Evolutionary conservation across 2,888 invertebrate genomes (phyloP).

Genomic region (Drosophila pseudotalamancana): DNA sequence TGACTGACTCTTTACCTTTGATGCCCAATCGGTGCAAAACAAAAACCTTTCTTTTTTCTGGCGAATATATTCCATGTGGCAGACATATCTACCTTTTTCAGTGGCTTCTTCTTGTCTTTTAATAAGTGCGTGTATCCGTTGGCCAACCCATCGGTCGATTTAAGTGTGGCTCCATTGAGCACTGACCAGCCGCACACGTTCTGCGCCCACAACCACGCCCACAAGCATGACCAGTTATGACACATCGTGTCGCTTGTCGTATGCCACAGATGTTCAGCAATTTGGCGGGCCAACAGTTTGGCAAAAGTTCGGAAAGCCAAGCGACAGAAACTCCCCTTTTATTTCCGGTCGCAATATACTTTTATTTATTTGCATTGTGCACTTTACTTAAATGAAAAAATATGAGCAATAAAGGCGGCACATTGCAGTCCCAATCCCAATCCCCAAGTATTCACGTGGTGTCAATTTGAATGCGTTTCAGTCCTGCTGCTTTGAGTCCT

Average conservation of each 20-base stretch:
- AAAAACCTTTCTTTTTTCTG: constrained; percentile 19
- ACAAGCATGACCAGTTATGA: constrained; percentile 36
- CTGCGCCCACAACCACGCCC: constrained; percentile 23
- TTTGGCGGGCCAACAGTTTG: constrained; percentile 19
- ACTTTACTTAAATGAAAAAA: constrained; percentile 57
- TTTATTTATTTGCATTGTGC: constrained; percentile 63
- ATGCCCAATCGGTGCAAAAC: constrained; percentile 6
- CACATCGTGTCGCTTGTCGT: constrained; percentile 18
- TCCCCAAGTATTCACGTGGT: constrained; percentile 24
- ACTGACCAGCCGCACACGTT: constrained; percentile 29
- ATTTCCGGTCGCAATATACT: constrained; percentile 12
- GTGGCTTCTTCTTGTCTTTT: constrained; percentile 10
- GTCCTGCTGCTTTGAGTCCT: constrained; percentile 19
- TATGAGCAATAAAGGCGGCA: constrained; percentile 46
- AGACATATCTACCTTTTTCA: constrained; percentile 40
- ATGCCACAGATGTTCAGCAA: constrained; percentile 27
- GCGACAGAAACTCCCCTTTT: not conserved
- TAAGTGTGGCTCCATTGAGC: constrained; percentile 38
- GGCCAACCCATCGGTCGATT: constrained; percentile 32
- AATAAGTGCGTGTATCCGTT: constrained; percentile 32
- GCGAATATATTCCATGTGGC: constrained; percentile 48
- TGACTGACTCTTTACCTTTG: not conserved
- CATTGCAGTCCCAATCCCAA: constrained; percentile 11
- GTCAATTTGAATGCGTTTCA: constrained; percentile 51
- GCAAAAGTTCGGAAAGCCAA: constrained; percentile 11